Evolutionary conservation across 2,888 invertebrate genomes (phyloP).

Genomic region (Tribolium freemani): DNA sequence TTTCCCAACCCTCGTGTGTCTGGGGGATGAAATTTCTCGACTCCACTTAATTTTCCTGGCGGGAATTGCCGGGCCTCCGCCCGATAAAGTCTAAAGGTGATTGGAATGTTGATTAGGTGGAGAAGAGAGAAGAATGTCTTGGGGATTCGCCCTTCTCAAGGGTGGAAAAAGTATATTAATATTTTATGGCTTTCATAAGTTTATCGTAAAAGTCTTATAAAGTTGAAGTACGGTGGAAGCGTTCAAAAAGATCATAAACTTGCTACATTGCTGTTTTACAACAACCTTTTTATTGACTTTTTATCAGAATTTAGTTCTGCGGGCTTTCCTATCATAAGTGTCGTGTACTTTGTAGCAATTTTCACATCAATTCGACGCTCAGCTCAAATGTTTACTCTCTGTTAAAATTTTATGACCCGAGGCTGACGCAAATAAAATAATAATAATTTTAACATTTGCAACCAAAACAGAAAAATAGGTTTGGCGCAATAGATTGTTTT

Average conservation of each 20-base stretch:
- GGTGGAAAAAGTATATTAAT: slow-evolving; percentile 59
- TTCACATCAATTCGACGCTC: slow-evolving; percentile 35
- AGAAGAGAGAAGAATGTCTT: slow-evolving; percentile 57
- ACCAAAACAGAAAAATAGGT: not conserved
- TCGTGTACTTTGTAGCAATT: slow-evolving; percentile 51
- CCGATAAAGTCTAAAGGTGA: slow-evolving; percentile 68
- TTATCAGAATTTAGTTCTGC: slow-evolving; percentile 54
- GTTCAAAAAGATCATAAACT: slow-evolving; percentile 55
- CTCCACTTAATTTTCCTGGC: slow-evolving; percentile 67
- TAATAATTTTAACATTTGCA: not conserved
- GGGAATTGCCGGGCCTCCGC: slow-evolving; percentile 63
- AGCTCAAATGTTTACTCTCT: slow-evolving; percentile 8
- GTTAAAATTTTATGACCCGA: slow-evolving; percentile 15
- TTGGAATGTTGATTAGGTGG: slow-evolving; percentile 68
- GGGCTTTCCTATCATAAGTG: slow-evolving; percentile 42
- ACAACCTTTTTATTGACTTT: slow-evolving; percentile 56
- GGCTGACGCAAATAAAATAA: too few relatives aligned
- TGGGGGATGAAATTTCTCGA: slow-evolving; percentile 63
- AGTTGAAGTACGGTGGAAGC: slow-evolving; percentile 54
- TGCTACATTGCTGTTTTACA: slow-evolving; percentile 55
- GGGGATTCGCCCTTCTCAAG: slow-evolving; percentile 40
- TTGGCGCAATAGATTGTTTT: not conserved
- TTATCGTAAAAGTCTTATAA: slow-evolving; percentile 60
- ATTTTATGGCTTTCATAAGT: slow-evolving; percentile 61
- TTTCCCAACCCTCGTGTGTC: slow-evolving; percentile 60